Evolutionary conservation across 2,797 vertebrate species (phyloP), one percentile per base, ranked within the genome.

Genomic region (Sylvia borin): DNA sequence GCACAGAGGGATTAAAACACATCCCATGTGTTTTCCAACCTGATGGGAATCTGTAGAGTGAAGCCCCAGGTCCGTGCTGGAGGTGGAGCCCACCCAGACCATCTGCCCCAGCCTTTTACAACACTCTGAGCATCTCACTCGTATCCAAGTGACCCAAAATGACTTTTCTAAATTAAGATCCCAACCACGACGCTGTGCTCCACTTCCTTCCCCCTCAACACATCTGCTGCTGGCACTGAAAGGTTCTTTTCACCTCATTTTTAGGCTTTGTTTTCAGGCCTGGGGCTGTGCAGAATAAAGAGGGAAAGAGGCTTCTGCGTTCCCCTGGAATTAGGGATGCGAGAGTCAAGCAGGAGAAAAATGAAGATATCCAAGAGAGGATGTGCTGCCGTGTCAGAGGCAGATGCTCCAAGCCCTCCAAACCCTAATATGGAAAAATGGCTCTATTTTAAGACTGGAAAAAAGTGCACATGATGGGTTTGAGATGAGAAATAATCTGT

Each of bases 401-500:
- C 89, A 93, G 84, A 68, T 13, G 16, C 83, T 93, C 54, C 34
- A 45, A 90, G 38, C 77, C 74, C 88, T 66, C 68, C 83, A 42
- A 15, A 11, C 26, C 75, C 57, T 74, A 88, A 90, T 77, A 64
- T 53, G 91, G 85, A 71, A 88, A 95, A 93, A 80, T 8, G 65
- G 36, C 72, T 80, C 82, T 93, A 95, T 96, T 93, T 96, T 79
- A 93, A 88, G 91, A 20, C 58, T 1, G 5, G 36, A 92, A 93
- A 55, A 55, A 84, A 60, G 7, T 19, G 61, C 38, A 64, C 53
- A 71, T 50, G 88, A 83, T 88, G 51, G 62, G 47, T 72, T 92
- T 36, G 21, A 96, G 93, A 93, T 68, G 78, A 94, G 82, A 77
- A 96, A 91, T 92, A 95, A 96, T 96, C 90, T 45, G 54, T 58